Evolutionary conservation across 2,797 vertebrate species (phyloP).

Genomic region (Melanotaenia maccullochi): DNA sequence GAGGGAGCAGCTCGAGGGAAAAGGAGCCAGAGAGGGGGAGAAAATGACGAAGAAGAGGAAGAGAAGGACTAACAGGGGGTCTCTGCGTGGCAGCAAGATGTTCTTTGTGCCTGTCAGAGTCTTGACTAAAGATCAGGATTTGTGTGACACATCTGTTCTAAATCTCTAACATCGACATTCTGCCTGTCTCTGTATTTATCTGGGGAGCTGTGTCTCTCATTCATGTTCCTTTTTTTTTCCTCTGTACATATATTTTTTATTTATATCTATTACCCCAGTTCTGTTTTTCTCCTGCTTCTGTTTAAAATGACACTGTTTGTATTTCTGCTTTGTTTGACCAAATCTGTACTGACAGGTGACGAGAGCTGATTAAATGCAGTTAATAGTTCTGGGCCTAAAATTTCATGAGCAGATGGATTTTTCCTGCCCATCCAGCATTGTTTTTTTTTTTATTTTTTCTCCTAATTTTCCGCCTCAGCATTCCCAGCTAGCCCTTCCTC

Average conservation of each 20-base stretch:
- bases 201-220: slow-evolving; percentile 46
- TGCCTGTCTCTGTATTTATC: slow-evolving; percentile 67
- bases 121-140: slow-evolving; percentile 81
- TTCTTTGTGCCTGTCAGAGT: slow-evolving; percentile 76
- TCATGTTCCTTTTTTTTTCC: slow-evolving; percentile 14
- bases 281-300: slow-evolving; percentile 3
- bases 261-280: slow-evolving; percentile 17
- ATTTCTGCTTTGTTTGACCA: slow-evolving; percentile 31
- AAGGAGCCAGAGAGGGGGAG: slow-evolving; percentile 34
- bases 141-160: slow-evolving; percentile 81
- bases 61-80: slow-evolving; percentile 41
- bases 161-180: slow-evolving; percentile 75
- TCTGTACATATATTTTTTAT: slow-evolving; percentile 7
- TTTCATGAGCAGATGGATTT: slow-evolving; percentile 4
- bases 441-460: slow-evolving; percentile 13
- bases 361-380: slow-evolving; percentile 31
- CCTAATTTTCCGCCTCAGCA: slow-evolving; percentile 11
- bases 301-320: slow-evolving; percentile 6
- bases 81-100: slow-evolving; percentile 48
- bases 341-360: slow-evolving; percentile 30
- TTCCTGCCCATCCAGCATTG: slow-evolving; percentile 12
- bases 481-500: slow-evolving; percentile 13
- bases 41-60: slow-evolving; percentile 28
- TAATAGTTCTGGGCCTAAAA: slow-evolving; percentile 20
- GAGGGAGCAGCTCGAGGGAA: slow-evolving; percentile 34